Evolutionary conservation across 2,888 invertebrate genomes (phyloP), one percentile per base, ranked within the genome.

Genomic region (Heliconius cydno): DNA sequence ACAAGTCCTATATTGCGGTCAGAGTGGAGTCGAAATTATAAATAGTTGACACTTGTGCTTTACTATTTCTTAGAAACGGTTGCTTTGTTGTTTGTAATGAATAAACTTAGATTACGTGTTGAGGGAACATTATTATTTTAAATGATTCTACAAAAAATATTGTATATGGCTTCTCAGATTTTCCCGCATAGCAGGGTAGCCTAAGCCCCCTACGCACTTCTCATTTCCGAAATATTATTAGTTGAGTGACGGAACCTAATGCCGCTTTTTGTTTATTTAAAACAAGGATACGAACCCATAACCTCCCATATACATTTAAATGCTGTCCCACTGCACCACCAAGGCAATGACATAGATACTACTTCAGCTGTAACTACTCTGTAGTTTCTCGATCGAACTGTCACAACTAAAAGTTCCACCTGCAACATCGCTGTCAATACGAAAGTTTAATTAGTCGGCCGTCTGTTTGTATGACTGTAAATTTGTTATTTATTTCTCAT

Each of bases 371-470:
- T 19, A 22, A 66, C 25, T 12, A n/a, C 34, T 19, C 30, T 10
- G 25, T 60, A 67, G 76, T 67, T 68, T 68, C 71, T 71, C 34
- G 63, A 75, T 73, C 71, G 60, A 78, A 76, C 72, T 78, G 65
- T 80, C 79, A 67, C 77, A 79, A 77, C 73, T 76, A 60, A 66
- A 70, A 77, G 46, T 75, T 72, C 70, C 57, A 19, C 19, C 60
- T 68, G 25, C 52, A 74, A 67, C n/a, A 79, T 52, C 46, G 71
- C 76, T 70, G 46, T 76, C 65, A 25, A 79, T 73, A 80, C 67
- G 80, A 77, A 84, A 85, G 84, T 85, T 85, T 82, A 84, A 85
- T 84, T 85, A 85, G 82, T 80, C 81, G 68, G 63, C 67, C 76
- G 80, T 80, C 79, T 73, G 76, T 80, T 78, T 76, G 72, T n/a